These are phyloP conservation scores for Heteromurus nitidus DNA, from an alignment of 2,888 invertebrate species.

Conservation along the genomic window DNA sequence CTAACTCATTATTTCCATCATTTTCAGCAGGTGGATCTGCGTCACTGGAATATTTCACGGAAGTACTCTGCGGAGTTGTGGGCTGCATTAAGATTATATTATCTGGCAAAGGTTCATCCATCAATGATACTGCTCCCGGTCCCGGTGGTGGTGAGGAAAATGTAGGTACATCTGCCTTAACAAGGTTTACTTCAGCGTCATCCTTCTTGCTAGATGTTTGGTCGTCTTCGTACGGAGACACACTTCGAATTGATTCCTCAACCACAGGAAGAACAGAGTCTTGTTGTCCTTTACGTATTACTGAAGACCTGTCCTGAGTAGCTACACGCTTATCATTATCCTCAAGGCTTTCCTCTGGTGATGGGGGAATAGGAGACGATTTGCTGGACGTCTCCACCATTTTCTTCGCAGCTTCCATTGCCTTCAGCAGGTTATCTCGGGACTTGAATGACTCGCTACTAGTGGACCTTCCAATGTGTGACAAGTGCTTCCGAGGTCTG, in stretches of 20 bases:
- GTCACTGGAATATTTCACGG: not conserved
- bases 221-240: not conserved
- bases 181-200: not conserved
- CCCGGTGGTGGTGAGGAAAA: not conserved
- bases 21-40: constrained; percentile 34
- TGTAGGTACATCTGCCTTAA: too few relatives aligned
- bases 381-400: constrained; percentile 78
- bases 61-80: constrained; percentile 17
- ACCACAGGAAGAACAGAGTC: constrained; percentile 33
- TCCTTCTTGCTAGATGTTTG: constrained; percentile 5
- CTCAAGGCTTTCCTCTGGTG: constrained; percentile 80
- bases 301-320: not conserved
- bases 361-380: constrained; percentile 81
- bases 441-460: constrained; percentile 83
- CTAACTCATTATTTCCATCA: constrained; percentile 14
- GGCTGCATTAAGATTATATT: constrained; percentile 16
- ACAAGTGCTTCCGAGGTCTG: constrained; percentile 64
- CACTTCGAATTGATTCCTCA: constrained; percentile 4
- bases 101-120: constrained; percentile 40
- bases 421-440: constrained; percentile 85
- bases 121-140: not conserved
- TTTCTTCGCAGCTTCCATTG: constrained; percentile 86
- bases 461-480: constrained; percentile 87
- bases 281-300: constrained; percentile 3
- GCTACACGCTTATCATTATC: constrained; percentile 1